A percentile compares a stretch with the other conserved stretches of the same genome.
These are phyloP conservation scores for Syrmaticus mikado DNA, from an alignment of 2,113 vertebrate genomes.

Conservation along the genomic window DNA sequence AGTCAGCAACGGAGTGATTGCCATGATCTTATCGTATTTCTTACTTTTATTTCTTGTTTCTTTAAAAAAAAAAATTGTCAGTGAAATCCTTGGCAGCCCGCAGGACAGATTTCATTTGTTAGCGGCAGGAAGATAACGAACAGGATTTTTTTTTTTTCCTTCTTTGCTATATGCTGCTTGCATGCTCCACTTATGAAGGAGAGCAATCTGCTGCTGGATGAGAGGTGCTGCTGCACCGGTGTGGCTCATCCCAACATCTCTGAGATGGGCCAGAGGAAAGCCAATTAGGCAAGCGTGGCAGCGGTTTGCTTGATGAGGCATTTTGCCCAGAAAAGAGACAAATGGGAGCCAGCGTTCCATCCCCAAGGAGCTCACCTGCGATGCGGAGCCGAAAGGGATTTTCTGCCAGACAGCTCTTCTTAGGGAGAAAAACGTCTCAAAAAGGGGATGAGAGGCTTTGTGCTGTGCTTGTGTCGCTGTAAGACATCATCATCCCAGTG, in stretches of 20 bases:
- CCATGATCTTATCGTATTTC: slow-evolving; percentile 39
- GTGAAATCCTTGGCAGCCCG: neutral
- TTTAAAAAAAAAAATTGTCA: slow-evolving; percentile 5
- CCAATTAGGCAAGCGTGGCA: neutral
- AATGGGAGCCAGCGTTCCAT: fast-evolving
- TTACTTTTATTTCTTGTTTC: slow-evolving; percentile 69
- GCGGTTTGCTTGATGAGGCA: neutral
- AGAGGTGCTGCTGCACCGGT: neutral
- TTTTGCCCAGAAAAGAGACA: neutral
- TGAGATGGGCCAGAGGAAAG: neutral
- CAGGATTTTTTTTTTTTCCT: neutral
- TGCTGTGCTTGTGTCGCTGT: fast-evolving
- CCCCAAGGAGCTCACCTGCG: fast-evolving
- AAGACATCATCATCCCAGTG: fast-evolving
- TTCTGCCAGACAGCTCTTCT: neutral
- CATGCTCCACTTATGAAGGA: neutral
- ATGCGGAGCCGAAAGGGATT: fast-evolving
- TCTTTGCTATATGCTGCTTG: neutral
- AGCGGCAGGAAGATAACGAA: slow-evolving; percentile 35
- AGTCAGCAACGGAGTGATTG: neutral
- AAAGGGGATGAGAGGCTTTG: neutral
- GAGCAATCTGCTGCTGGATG: neutral
- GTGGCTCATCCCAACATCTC: neutral
- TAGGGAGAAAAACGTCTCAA: fast-evolving
- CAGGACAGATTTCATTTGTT: slow-evolving; percentile 50